These are phyloP conservation scores for Alcedo atthis DNA, from an alignment of 2,797 vertebrate genomes.

Conservation along the genomic window DNA sequence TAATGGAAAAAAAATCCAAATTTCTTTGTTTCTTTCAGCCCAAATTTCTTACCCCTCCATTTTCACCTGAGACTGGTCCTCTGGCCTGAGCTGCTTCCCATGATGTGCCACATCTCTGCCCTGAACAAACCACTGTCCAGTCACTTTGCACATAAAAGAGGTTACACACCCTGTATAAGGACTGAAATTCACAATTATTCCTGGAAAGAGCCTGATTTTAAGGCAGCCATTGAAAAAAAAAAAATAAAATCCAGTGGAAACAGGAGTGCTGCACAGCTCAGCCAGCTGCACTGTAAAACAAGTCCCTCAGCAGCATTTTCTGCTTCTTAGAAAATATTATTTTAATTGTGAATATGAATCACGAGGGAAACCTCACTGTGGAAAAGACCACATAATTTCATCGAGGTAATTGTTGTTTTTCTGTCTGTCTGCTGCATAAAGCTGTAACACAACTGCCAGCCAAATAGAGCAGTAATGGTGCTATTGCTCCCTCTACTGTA, in stretches of 20 bases:
- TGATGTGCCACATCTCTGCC: not conserved
- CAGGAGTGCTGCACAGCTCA: not conserved
- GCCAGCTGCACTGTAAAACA: not conserved
- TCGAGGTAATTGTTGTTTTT: constrained; percentile 34
- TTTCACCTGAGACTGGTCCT: not conserved
- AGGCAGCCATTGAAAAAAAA: not conserved
- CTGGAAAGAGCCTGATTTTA: not conserved
- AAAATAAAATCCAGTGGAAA: not conserved
- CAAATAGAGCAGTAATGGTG: constrained; percentile 28
- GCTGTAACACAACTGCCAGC: not conserved
- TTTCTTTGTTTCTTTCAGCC: not conserved
- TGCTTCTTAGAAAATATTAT: constrained; percentile 12
- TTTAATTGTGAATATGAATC: constrained; percentile 30
- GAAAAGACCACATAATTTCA: constrained; percentile 35
- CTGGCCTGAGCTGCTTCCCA: not conserved
- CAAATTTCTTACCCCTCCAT: not conserved
- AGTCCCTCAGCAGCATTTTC: not conserved
- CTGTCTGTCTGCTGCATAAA: constrained; percentile 1
- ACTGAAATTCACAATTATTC: not conserved
- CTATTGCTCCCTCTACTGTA: constrained; percentile 81
- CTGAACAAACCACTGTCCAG: not conserved
- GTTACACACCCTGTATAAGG: too few species aligned
- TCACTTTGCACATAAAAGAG: too few species aligned
- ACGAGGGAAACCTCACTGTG: constrained; percentile 10
- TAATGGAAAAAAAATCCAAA: not conserved